Evolutionary conservation across 2,113 vertebrate genomes (phyloP).

Genomic region (Nesospiza acunhae): DNA sequence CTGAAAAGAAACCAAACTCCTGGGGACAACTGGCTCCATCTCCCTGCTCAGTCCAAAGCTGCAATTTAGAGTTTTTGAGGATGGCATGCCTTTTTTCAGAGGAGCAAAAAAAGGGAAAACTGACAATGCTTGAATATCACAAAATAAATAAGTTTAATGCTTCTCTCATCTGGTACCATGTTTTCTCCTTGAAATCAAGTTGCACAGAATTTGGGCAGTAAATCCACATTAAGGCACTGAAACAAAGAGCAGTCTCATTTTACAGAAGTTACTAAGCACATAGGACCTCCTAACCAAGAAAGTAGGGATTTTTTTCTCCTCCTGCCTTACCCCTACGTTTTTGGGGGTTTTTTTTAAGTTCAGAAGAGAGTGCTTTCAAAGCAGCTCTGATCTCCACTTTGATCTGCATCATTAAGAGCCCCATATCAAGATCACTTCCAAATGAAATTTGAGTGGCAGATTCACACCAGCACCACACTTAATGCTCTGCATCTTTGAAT

Average conservation of each 20-base stretch:
- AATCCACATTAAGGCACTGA: background rate
- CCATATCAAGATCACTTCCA: background rate
- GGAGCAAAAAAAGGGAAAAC: background rate
- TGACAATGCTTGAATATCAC: background rate
- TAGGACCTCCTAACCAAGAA: background rate
- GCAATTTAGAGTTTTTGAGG: background rate
- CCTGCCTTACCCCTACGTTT: fast-evolving
- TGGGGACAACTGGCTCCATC: background rate
- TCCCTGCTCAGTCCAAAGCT: background rate
- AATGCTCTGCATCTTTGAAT: fast-evolving
- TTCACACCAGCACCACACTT: background rate
- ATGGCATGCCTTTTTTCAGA: background rate
- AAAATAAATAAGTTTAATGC: background rate
- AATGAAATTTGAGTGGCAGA: background rate
- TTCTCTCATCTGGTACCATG: fast-evolving
- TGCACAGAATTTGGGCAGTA: background rate
- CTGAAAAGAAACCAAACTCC: background rate
- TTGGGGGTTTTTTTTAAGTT: background rate
- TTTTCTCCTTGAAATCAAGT: background rate
- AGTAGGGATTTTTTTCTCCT: background rate
- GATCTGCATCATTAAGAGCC: background rate
- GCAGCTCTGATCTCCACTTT: background rate
- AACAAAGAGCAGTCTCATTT: background rate
- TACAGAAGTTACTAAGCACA: background rate
- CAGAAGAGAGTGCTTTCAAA: background rate